Evolutionary conservation across 2,888 invertebrate species (phyloP), one percentile per base, ranked within the genome.

Genomic region (Keiferia lycopersicella): DNA sequence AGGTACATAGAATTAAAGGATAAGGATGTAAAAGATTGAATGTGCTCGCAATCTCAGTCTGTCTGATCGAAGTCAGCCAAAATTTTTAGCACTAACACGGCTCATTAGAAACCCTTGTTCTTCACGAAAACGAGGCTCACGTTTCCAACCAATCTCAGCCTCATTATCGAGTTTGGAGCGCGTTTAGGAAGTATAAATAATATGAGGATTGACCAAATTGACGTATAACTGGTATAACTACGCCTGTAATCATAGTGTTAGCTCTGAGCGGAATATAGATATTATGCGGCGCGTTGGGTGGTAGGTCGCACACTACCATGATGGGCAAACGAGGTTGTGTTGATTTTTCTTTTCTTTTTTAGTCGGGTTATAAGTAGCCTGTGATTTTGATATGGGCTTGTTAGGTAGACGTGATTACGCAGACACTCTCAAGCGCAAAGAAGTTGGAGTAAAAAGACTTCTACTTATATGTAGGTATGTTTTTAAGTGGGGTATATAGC

Each of bases 111-210:
- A 70, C 66, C 66, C 71, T 66, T 76, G 71, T 77, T 63, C 71
- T 62, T 59, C 22, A 16, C 63, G 66, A 70, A 81, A 77, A 72
- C 74, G 73, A 75, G 76, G 69, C 71, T 73, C 75, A 69, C 75
- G 78, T 81, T 83, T 83, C 83, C 20, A 51, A 20, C 80, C 76
- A 83, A 86, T 81, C 84, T 74, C 74, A 78, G 73, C 48, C 87
- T 88, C 87, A 89, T 90, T 91, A 90, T 89, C 84, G 81, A 84
- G 84, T 89, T 86, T 81, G 82, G 83, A 82, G 76, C 83, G 82
- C 83, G 87, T 87, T 88, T 88, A 84, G 88, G 87, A 87, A 87
- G 83, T 84, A 89, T 88, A 89, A 91, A 51, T 51, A 51, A 51
- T 48, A 48, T 20, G 20, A 12, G 51, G 20, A 51, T 51, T 51